A percentile compares a stretch with the other conserved stretches of the same genome.
Evolutionary conservation across 2,888 invertebrate species (phyloP).

Genomic region (Leptinotarsa peninsularis): DNA sequence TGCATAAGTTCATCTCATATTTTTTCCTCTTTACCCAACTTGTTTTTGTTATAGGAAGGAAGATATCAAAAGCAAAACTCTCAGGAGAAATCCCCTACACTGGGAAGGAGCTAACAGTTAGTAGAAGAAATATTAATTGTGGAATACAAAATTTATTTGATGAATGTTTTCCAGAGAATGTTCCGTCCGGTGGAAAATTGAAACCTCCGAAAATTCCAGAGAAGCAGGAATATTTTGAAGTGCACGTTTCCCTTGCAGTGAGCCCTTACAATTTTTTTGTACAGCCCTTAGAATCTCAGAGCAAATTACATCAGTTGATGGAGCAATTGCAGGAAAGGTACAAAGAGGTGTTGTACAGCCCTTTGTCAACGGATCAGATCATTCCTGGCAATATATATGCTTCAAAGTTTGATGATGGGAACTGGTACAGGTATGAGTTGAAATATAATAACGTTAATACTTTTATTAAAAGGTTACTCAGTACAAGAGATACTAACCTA

Average conservation of each 20-base stretch:
- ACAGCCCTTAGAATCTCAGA: slow-evolving; percentile 67
- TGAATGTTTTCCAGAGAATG: slow-evolving; percentile 48
- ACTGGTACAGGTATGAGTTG: slow-evolving; percentile 77
- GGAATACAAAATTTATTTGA: neutral
- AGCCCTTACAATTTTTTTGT: slow-evolving; percentile 81
- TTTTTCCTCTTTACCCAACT: neutral
- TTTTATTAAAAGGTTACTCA: no score
- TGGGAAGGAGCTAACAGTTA: slow-evolving; percentile 50
- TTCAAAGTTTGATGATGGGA: slow-evolving; percentile 74
- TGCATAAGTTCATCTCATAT: slow-evolving; percentile 24
- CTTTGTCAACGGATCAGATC: slow-evolving; percentile 59
- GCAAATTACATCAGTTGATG: slow-evolving; percentile 74
- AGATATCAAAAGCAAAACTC: slow-evolving; percentile 41
- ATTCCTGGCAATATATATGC: slow-evolving; percentile 76
- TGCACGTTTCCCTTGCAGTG: slow-evolving; percentile 80
- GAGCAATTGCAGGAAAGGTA: slow-evolving; percentile 74
- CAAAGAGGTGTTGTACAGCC: slow-evolving; percentile 68
- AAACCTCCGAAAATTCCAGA: slow-evolving; percentile 65
- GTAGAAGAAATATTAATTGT: neutral
- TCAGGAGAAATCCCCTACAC: slow-evolving; percentile 48
- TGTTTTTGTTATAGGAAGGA: slow-evolving; percentile 38
- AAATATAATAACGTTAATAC: no score
- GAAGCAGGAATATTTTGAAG: slow-evolving; percentile 74
- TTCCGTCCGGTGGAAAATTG: slow-evolving; percentile 63
- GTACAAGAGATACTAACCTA: no score